A percentile compares a stretch with the other conserved stretches of the same genome.
Evolutionary conservation across 2,113 vertebrate species (phyloP).

Genomic region (Nansenia antarctica): DNA sequence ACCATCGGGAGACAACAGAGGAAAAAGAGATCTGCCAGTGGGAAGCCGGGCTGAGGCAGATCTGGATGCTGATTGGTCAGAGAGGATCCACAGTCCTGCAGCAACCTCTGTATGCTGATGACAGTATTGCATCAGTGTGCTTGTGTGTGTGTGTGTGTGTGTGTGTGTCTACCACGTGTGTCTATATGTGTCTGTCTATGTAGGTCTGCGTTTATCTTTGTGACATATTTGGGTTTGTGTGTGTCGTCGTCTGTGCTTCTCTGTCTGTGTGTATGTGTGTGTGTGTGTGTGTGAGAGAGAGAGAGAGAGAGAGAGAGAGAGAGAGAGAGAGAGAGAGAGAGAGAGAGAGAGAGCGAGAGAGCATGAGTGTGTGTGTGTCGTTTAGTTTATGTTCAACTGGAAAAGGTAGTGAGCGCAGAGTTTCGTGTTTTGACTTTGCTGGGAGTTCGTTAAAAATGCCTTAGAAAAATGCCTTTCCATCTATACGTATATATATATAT

Average conservation of each 20-base stretch:
- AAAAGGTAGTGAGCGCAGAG: too few species aligned
- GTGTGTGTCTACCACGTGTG: not conserved
- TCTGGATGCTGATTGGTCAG: conserved; percentile 62
- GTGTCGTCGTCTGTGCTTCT: too few species aligned
- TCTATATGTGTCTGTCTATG: conserved; percentile 19
- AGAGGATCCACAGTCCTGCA: conserved; percentile 54
- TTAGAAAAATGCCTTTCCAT: too few species aligned
- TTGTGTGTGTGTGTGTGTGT: conserved; percentile 1
- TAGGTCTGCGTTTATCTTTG: conserved; percentile 20
- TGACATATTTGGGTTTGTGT: conserved; percentile 11
- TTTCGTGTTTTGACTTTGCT: too few species aligned
- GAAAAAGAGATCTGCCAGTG: conserved; percentile 69
- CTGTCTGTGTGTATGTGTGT: too few species aligned
- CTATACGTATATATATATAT: too few species aligned
- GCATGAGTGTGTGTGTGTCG: too few species aligned
- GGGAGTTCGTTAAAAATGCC: too few species aligned
- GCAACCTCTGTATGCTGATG: conserved; percentile 60
- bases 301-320: too few species aligned
- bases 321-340: too few species aligned
- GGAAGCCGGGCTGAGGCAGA: conserved; percentile 68
- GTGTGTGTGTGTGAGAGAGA: conserved; percentile 1
- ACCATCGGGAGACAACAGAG: conserved; percentile 66
- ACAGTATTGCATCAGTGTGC: conserved; percentile 41
- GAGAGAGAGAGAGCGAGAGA: too few species aligned
- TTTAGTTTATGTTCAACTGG: too few species aligned